phyloP scores from a whole-genome alignment of 2,113 vertebrate species.

The Camelus dromedarius region DNA sequence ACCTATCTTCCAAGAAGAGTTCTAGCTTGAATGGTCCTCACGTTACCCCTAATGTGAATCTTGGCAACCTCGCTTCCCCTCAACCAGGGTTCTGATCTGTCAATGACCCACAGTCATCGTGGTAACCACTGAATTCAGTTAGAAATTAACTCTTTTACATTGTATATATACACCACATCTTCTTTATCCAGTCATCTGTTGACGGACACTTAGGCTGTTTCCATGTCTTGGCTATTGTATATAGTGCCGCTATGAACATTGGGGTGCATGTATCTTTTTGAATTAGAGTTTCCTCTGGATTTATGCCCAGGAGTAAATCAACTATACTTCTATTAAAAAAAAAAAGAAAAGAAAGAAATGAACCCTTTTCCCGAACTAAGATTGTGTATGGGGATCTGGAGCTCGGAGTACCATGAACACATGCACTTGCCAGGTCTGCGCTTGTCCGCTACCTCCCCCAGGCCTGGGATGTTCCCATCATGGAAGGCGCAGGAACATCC shows the following conservation, averaged over 20 bases:
- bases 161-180: no score
- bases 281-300: no score
- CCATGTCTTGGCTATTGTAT: no score
- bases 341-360: background rate
- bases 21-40: background rate
- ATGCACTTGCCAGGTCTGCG: background rate
- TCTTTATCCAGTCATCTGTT: no score
- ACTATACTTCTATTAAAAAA: no score
- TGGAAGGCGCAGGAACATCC: background rate
- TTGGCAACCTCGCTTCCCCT: background rate
- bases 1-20: slow-evolving; percentile 56
- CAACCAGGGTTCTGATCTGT: slow-evolving; percentile 34
- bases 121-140: background rate
- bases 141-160: background rate
- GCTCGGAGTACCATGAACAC: background rate
- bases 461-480: background rate
- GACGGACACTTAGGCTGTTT: no score
- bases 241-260: no score
- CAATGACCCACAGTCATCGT: background rate
- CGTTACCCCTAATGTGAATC: background rate
- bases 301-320: no score
- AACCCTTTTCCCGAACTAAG: background rate
- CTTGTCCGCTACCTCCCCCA: background rate
- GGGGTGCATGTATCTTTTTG: no score
- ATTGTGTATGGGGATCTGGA: background rate